Conservation (phyloP, 2,113 vertebrate genomes). For the Pseudopodoces humilis region DNA sequence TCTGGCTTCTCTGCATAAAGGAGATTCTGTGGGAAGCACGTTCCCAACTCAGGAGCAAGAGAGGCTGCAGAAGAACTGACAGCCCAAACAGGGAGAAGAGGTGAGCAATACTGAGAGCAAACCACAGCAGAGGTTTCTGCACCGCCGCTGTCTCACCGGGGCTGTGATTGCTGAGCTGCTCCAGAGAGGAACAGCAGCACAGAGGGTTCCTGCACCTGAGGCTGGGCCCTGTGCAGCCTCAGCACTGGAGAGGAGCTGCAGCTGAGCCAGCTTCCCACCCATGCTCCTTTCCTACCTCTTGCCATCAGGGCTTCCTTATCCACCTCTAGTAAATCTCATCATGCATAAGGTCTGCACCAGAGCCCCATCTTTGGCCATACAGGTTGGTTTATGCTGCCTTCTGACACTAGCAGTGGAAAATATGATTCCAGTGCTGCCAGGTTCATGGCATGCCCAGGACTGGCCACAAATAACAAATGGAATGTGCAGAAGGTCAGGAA, state of each 20-base stretch:
- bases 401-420: not conserved
- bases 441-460: not conserved
- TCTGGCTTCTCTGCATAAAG: not conserved
- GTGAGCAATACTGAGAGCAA: not conserved
- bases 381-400: not conserved
- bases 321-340: not conserved
- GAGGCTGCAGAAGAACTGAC: rapidly evolving
- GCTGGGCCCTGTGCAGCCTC: not conserved
- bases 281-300: rapidly evolving
- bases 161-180: rapidly evolving
- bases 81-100: not conserved
- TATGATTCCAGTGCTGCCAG: rapidly evolving
- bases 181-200: not conserved
- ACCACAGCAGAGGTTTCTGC: not conserved
- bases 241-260: not conserved
- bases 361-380: not conserved
- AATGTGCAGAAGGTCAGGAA: not conserved
- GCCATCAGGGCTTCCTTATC: not conserved
- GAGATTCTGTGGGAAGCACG: rapidly evolving
- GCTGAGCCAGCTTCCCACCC: not conserved
- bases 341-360: not conserved
- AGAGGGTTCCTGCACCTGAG: rapidly evolving
- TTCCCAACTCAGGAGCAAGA: not conserved
- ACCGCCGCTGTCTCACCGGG: rapidly evolving
- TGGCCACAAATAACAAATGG: not conserved